A percentile compares a stretch with the other conserved stretches of the same genome.
These are phyloP conservation scores for Nomada fabriciana DNA, from an alignment of 2,888 invertebrate genomes.

Conservation along the genomic window DNA sequence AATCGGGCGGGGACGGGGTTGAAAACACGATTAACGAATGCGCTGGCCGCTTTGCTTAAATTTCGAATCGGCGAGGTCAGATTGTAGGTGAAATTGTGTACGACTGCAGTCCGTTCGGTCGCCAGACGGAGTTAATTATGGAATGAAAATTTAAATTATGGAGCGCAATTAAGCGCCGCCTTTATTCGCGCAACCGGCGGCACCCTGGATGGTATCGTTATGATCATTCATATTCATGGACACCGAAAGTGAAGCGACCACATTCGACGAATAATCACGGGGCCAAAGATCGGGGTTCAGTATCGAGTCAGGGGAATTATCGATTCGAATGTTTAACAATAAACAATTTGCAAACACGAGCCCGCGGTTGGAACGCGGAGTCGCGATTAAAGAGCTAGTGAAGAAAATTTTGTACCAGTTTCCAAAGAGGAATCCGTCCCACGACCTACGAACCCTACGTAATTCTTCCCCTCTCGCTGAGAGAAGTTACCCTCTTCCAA, in stretches of 20 bases:
- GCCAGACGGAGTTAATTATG: constrained; percentile 53
- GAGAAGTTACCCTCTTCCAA: constrained; percentile 69
- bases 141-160: constrained; percentile 57
- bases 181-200: constrained; percentile 38
- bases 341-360: not conserved
- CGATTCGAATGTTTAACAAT: not conserved
- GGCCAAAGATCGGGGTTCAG: not conserved
- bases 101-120: constrained; percentile 47
- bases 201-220: constrained; percentile 19
- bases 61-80: constrained; percentile 61
- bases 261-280: constrained; percentile 7
- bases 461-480: constrained; percentile 56
- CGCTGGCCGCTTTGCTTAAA: constrained; percentile 58
- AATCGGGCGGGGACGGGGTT: constrained; percentile 23
- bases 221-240: constrained; percentile 45
- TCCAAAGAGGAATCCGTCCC: constrained; percentile 60
- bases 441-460: constrained; percentile 64
- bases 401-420: constrained; percentile 55
- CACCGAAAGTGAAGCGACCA: constrained; percentile 29
- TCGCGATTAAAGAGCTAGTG: not conserved
- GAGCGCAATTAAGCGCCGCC: constrained; percentile 50
- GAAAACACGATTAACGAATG: constrained; percentile 73
- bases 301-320: not conserved
- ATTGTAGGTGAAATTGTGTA: constrained; percentile 56
- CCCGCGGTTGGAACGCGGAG: not conserved